Evolutionary conservation across 2,888 invertebrate species (phyloP), one percentile per base, ranked within the genome.

Genomic region (Barypeithes pellucidus): DNA sequence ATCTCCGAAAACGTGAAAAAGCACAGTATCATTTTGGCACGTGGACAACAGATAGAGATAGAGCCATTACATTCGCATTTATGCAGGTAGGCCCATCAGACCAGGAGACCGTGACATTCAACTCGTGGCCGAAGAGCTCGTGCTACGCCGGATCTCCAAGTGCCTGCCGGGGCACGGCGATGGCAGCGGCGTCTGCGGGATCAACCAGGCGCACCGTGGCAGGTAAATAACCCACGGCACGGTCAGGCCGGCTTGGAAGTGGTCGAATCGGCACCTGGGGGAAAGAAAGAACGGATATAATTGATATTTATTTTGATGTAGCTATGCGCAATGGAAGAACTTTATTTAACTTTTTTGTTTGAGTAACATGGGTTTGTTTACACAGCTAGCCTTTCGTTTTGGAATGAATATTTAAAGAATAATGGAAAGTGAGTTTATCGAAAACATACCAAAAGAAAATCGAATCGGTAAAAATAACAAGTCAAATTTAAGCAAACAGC

Each of bases 1-100:
- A n/a, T n/a, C n/a, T n/a, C n/a, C n/a, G n/a, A n/a, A n/a, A n/a
- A n/a, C n/a, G n/a, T n/a, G n/a, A n/a, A 5, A 36, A 36, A 36
- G 12, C 9, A 36, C 2, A 36, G 9, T 33, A 33, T 57, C 11
- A 33, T 69, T 69, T 41, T 5, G 65, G 70, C 70, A 70, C 70
- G 70, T 70, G 70, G 70, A 63, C 47, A 24, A 36, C 45, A 63
- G 11, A 57, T 57, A 39, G 33, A 57, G 29, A 59, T 70, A 63
- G 63, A 70, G 57, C 59, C 43, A 70, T 63, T 54, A 24, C 63
- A 69, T 69, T 69, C 62, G 14, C 69, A 70, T 70, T 70, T 63
- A 70, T 70, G 70, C 70, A 70, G 70, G 70, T 70, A 70, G 70
- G 70, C 59, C 33, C 22, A 29, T 29, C 18, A 16, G 39, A 57